Conservation (phyloP, 2,888 invertebrate genomes). For the Osmoderma eremita region DNA sequence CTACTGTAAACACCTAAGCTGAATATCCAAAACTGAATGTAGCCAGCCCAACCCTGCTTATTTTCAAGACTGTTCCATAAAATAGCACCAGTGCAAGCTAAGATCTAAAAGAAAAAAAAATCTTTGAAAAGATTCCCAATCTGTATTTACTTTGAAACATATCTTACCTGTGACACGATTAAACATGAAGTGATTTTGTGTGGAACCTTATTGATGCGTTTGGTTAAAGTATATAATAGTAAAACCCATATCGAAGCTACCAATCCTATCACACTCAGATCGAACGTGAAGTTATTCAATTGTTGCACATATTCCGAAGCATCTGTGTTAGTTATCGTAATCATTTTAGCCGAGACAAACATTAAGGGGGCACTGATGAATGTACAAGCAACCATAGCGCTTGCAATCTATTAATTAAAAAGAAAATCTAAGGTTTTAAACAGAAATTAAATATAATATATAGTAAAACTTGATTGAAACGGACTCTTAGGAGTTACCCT, state of each 20-base stretch:
- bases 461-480: neutral
- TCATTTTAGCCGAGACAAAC: constrained; percentile 95
- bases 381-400: constrained; percentile 94
- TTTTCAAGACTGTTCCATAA: constrained; percentile 74
- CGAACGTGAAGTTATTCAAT: constrained; percentile 82
- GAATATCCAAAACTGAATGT: constrained; percentile 80
- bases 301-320: constrained; percentile 80
- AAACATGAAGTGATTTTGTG: constrained; percentile 84
- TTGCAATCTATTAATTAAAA: constrained; percentile 75
- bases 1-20: constrained; percentile 83
- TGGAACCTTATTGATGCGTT: constrained; percentile 81
- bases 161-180: constrained; percentile 80
- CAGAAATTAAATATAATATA: neutral
- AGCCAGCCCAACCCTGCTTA: constrained; percentile 70
- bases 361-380: constrained; percentile 94
- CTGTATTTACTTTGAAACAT: neutral
- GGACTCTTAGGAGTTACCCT: too few relatives aligned
- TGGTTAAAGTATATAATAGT: constrained; percentile 76
- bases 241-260: constrained; percentile 84
- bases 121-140: too few relatives aligned
- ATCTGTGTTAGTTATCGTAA: constrained; percentile 77
- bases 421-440: too few relatives aligned
- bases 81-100: constrained; percentile 78
- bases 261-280: constrained; percentile 83
- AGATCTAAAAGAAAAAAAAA: constrained; percentile 68